These are phyloP conservation scores for Cyprinodon diabolis DNA, from an alignment of 2,797 vertebrate genomes.

Conservation along the genomic window DNA sequence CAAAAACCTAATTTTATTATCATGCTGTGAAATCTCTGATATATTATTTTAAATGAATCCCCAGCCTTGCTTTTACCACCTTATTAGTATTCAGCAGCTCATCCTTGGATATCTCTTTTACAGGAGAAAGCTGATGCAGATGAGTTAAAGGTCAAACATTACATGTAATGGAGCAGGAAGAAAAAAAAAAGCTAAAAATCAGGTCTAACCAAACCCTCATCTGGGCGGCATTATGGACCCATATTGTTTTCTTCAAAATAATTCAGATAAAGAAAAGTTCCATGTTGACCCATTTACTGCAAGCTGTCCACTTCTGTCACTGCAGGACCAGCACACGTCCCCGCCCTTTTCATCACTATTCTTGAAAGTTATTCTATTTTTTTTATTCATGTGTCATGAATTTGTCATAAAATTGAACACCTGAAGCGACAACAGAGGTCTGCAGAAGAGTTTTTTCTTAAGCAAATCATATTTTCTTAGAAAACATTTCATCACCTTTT, in stretches of 20 bases:
- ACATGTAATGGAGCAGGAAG: conserved; percentile 19
- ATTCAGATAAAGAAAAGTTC: no score
- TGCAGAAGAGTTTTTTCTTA: neutral
- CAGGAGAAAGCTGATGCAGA: conserved; percentile 13
- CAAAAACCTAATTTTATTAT: conserved; percentile 7
- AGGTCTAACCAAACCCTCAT: conserved; percentile 22
- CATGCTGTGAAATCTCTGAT: conserved; percentile 22
- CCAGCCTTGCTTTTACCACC: conserved; percentile 24
- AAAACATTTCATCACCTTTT: no score
- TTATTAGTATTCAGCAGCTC: conserved; percentile 53
- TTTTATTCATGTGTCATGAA: neutral
- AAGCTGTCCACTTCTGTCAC: neutral
- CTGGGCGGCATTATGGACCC: neutral
- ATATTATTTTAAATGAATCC: conserved; percentile 29
- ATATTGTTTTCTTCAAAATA: no score
- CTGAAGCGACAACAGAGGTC: neutral
- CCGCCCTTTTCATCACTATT: no score
- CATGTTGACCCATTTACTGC: no score
- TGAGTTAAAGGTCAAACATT: conserved; percentile 53
- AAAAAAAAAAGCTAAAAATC: conserved; percentile 9
- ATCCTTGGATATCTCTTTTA: conserved; percentile 15
- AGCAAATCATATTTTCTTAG: no score
- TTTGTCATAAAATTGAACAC: neutral
- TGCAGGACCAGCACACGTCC: no score
- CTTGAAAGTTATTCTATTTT: neutral